These are phyloP conservation scores for Gallinago nigripennis DNA, from an alignment of 2,797 vertebrate genomes.

Conservation along the genomic window DNA sequence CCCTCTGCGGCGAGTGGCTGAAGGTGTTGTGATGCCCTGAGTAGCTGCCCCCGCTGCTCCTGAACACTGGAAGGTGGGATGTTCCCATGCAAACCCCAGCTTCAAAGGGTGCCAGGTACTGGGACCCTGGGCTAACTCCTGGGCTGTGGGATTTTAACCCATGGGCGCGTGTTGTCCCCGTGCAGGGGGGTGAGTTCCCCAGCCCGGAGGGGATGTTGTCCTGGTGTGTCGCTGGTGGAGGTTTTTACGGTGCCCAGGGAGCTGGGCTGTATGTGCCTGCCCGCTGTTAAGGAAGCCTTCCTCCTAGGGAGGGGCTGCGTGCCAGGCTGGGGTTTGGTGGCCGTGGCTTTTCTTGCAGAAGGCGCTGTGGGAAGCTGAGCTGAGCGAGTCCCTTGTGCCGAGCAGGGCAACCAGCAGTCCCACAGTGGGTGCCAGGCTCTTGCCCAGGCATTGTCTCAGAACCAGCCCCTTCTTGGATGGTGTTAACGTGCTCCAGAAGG, in stretches of 20 bases:
- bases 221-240: fast-evolving
- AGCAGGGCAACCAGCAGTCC: neutral
- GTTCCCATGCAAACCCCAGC: neutral
- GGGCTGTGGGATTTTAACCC: neutral
- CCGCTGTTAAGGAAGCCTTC: neutral
- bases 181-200: neutral
- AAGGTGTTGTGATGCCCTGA: fast-evolving
- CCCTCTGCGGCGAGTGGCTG: neutral
- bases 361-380: neutral
- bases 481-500: neutral
- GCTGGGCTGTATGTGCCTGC: fast-evolving
- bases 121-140: fast-evolving
- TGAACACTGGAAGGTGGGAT: neutral
- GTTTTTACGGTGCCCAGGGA: fast-evolving
- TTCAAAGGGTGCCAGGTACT: neutral
- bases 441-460: neutral
- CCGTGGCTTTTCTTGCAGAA: neutral
- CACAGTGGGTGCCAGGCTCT: fast-evolving
- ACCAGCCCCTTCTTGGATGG: neutral
- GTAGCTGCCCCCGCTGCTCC: neutral
- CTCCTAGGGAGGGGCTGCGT: neutral
- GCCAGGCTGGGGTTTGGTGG: conserved; percentile 11
- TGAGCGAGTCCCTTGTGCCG: neutral
- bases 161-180: fast-evolving
- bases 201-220: fast-evolving